These are phyloP conservation scores for Lasioglossum leucozonium DNA, from an alignment of 2,888 invertebrate genomes.

Conservation along the genomic window DNA sequence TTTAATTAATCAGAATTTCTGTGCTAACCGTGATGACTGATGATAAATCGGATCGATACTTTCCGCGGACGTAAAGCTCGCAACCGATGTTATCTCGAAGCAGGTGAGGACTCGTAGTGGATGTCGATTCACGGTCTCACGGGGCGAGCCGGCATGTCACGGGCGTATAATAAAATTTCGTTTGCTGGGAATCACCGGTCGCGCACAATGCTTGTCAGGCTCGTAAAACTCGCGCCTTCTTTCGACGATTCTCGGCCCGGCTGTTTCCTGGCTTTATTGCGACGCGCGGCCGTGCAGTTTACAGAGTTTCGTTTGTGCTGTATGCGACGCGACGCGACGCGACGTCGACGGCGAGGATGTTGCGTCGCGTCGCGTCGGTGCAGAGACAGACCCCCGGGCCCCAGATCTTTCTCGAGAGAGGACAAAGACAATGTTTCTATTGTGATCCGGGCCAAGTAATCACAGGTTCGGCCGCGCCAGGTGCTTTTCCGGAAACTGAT, in stretches of 20 bases:
- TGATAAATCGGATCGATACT: background rate
- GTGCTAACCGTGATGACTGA: background rate
- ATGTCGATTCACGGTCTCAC: conserved; percentile 70
- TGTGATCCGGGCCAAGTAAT: conserved; percentile 67
- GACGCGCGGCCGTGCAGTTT: conserved; percentile 69
- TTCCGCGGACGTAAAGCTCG: background rate
- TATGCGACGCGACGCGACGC: conserved; percentile 3
- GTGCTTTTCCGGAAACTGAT: conserved; percentile 82
- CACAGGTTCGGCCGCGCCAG: conserved; percentile 74
- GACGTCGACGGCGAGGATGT: background rate
- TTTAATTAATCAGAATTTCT: background rate
- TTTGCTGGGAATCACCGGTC: conserved; percentile 58
- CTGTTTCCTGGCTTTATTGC: conserved; percentile 76
- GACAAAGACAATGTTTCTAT: conserved; percentile 71
- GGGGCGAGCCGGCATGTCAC: conserved; percentile 55
- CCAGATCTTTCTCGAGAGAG: conserved; percentile 30
- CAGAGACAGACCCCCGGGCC: conserved; percentile 31
- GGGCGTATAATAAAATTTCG: conserved; percentile 71
- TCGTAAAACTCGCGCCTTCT: conserved; percentile 80
- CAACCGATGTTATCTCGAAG: conserved; percentile 46
- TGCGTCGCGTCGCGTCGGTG: conserved; percentile 4
- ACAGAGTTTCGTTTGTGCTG: conserved; percentile 69
- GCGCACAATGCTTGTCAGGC: conserved; percentile 68
- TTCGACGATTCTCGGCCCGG: conserved; percentile 73
- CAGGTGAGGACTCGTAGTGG: conserved; percentile 63